These are phyloP conservation scores for Rhynchonycteris naso DNA, from an alignment of 2,797 vertebrate species.

Conservation along the genomic window DNA sequence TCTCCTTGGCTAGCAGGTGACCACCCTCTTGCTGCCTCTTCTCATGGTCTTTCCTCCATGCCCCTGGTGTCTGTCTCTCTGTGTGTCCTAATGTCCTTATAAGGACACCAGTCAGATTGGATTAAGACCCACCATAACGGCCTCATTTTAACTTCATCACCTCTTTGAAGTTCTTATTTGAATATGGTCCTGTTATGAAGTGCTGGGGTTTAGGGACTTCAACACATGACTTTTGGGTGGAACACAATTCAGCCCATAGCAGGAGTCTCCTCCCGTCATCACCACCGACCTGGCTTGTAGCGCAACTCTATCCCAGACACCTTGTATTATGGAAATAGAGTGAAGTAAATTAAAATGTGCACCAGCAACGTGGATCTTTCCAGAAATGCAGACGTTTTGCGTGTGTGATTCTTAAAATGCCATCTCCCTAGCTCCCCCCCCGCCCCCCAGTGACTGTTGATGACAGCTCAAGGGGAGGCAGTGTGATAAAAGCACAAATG, in stretches of 20 bases:
- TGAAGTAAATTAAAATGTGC: not conserved
- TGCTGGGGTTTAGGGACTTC: not conserved
- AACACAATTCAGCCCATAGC: not conserved
- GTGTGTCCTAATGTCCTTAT: not conserved
- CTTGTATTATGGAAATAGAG: not conserved
- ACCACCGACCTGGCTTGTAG: not conserved
- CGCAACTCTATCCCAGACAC: not conserved
- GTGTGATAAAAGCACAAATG: slow-evolving; percentile 40
- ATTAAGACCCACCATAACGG: not conserved
- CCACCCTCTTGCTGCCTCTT: not conserved
- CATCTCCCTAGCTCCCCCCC: not conserved
- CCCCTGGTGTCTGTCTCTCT: not conserved
- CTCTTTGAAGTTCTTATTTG: not conserved
- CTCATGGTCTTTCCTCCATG: too few relatives aligned
- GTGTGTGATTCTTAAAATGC: not conserved
- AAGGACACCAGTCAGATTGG: not conserved
- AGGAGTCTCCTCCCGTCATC: not conserved
- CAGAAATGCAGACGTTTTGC: not conserved
- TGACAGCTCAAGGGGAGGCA: not conserved
- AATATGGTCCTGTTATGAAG: not conserved
- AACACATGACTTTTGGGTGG: not conserved
- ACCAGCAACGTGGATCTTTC: not conserved
- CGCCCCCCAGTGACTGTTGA: not conserved
- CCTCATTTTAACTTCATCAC: not conserved
- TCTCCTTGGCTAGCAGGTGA: not conserved